Evolutionary conservation across 1,140 invertebrate species (phyloP).

Genomic region (Eciton burchellii): DNA sequence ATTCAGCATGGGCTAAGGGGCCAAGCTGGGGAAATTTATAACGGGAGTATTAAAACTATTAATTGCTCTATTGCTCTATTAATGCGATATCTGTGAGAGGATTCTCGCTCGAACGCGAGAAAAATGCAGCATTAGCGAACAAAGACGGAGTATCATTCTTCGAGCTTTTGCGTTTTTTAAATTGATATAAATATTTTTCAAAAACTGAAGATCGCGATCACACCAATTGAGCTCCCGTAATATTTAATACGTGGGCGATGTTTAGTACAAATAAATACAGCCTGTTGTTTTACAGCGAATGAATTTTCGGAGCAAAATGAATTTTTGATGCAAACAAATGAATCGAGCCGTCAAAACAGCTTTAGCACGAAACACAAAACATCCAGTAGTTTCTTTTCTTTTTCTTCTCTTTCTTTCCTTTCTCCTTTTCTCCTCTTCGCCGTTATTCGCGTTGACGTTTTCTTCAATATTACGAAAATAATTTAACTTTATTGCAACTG

Average conservation of each 20-base stretch:
- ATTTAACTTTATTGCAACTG: neutral
- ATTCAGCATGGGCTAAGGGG: slow-evolving; percentile 1
- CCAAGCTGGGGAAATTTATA: slow-evolving; percentile 18
- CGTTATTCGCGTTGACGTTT: too few species aligned
- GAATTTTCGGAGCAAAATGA: neutral
- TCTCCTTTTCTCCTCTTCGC: too few species aligned
- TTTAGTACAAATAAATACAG: neutral
- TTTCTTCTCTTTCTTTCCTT: too few species aligned
- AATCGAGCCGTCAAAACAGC: too few species aligned
- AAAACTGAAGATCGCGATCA: neutral
- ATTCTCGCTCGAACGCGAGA: neutral
- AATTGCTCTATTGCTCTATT: slow-evolving; percentile 20
- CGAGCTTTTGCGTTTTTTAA: neutral
- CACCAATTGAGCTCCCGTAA: neutral
- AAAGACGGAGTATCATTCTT: slow-evolving; percentile 40
- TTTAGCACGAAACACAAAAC: slow-evolving; percentile 8
- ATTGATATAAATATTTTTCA: neutral
- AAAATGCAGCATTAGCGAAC: neutral
- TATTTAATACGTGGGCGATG: too few species aligned
- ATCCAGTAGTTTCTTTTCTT: neutral
- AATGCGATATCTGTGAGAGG: slow-evolving; percentile 9
- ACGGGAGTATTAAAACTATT: slow-evolving; percentile 5
- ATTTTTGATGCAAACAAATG: neutral
- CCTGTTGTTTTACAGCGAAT: neutral
- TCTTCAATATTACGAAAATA: slow-evolving; percentile 1